Base-by-base conservation (phyloP, 2,888 invertebrate species). In the Apodemia duryi region DNA sequence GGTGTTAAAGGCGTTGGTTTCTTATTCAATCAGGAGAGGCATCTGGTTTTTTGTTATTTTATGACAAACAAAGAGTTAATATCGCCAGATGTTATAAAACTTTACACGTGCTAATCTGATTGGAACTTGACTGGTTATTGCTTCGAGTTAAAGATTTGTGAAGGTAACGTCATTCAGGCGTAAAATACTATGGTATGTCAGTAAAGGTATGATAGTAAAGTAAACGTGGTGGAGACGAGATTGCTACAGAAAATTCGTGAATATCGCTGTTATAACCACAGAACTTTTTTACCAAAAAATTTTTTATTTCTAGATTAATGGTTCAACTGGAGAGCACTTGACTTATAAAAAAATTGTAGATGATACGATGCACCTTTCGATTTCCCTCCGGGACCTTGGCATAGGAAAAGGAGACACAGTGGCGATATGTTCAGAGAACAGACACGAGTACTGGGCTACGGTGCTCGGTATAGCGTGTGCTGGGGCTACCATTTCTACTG, bases 371-470 rank as follows among this genome's bases (percentile, higher is more conserved):
- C 74, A 75, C 69, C 63, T 84, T 0, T 81, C 83, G 3, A 67
- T 83, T 71, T 80, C 83, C 1, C 81, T 84, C 67, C 64, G 71
- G 32, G 72, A 67, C 35, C 68, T 78, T 35, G 83, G 83, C 0
- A 70, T 84, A 62, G 67, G 66, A 74, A 81, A 74, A 67, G 84
- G 88, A 73, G 81, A 89, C 3, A 74, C 75, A 6, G 72, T 89
- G 0, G 87, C 79, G 0, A 49, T 89, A 0, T 75, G 84, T 32
- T 77, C 86, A 0, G 89, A 89, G 65, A 89, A 86, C 62, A 74
- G 83, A 6, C 66, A 68, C 2, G 88, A 88, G 61, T 88, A 73
- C 38, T 83, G 77, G 73, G 73, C 79, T 0, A 77, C 84, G 2
- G 73, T 82, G 0, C 63, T 88, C 1, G 89, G 88, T 0, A 73